phyloP scores from a whole-genome alignment of 2,113 vertebrate genomes.

The Channa argus region DNA sequence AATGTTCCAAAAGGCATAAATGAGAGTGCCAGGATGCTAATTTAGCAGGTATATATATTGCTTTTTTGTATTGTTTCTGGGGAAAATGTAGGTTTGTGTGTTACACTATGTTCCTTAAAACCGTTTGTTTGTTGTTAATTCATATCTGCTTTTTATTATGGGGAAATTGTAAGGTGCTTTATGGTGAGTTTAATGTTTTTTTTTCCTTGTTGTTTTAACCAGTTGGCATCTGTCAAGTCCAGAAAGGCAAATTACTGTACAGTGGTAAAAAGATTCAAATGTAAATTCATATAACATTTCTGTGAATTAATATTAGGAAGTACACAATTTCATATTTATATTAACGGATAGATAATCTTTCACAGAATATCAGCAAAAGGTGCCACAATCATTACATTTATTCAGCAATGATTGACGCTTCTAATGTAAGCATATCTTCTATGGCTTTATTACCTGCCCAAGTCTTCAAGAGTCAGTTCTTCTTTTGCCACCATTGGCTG shows the following conservation, averaged over 20 bases:
- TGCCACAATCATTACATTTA: no score
- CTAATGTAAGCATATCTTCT: no score
- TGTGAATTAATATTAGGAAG: no score
- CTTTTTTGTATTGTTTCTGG: conserved; percentile 16
- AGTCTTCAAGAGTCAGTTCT: no score
- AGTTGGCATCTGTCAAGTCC: background rate
- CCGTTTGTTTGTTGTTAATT: conserved; percentile 17
- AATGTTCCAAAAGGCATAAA: conserved; percentile 70
- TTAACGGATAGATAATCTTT: no score
- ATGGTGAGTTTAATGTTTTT: background rate
- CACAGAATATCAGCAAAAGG: no score
- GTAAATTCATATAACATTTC: no score
- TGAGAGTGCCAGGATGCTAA: conserved; percentile 66
- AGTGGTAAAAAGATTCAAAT: no score
- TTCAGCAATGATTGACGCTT: no score
- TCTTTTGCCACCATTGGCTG: no score
- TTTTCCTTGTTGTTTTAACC: background rate
- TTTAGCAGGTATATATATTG: conserved; percentile 48
- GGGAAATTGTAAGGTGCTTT: background rate
- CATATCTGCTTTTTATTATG: conserved; percentile 11
- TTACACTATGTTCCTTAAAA: conserved; percentile 30
- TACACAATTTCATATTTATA: no score
- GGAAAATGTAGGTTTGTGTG: conserved; percentile 36
- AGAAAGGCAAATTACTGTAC: background rate
- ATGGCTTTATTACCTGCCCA: no score